These are phyloP conservation scores for Drosophila willistoni DNA, from an alignment of 1,140 invertebrate genomes.

Conservation along the genomic window DNA sequence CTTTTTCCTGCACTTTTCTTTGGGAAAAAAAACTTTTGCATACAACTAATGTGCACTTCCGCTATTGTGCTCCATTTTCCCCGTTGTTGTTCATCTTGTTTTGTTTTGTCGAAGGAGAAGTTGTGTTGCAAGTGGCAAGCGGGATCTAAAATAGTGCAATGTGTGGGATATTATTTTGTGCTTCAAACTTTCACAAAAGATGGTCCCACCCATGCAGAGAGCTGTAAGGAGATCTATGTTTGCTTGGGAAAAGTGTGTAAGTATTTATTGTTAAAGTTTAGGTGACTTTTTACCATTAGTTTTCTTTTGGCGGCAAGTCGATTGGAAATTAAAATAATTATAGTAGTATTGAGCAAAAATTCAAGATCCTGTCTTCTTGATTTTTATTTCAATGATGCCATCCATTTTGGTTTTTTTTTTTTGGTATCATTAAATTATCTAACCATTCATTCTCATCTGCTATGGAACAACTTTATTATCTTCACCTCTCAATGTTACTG, in stretches of 20 bases:
- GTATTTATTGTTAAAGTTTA: slow-evolving; percentile 17
- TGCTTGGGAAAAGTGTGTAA: background rate
- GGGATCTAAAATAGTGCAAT: slow-evolving; percentile 47
- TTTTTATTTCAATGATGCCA: background rate
- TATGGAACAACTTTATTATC: slow-evolving; percentile 31
- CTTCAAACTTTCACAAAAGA: slow-evolving; percentile 42
- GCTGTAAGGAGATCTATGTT: slow-evolving; percentile 1
- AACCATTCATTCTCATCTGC: slow-evolving; percentile 1
- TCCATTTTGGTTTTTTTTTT: too few relatives aligned
- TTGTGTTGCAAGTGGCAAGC: slow-evolving; percentile 27
- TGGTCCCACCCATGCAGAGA: background rate
- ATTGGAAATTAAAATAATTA: slow-evolving; percentile 10
- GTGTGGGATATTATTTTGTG: slow-evolving; percentile 56
- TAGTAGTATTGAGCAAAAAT: background rate
- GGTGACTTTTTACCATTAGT: background rate
- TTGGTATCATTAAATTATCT: slow-evolving; percentile 1
- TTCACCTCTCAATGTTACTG: background rate
- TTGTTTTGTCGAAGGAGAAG: slow-evolving; percentile 18
- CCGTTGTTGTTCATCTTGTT: slow-evolving; percentile 29
- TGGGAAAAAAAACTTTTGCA: slow-evolving; percentile 42
- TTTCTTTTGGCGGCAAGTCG: background rate
- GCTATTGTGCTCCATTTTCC: slow-evolving; percentile 52
- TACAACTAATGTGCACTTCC: slow-evolving; percentile 66
- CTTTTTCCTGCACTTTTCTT: slow-evolving; percentile 18
- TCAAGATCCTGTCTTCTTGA: background rate